Percentiles rank a stretch among this genome's conserved stretches.
Evolutionary conservation across 2,888 invertebrate species (phyloP).

Genomic region (Crossocerus cetratus): DNA sequence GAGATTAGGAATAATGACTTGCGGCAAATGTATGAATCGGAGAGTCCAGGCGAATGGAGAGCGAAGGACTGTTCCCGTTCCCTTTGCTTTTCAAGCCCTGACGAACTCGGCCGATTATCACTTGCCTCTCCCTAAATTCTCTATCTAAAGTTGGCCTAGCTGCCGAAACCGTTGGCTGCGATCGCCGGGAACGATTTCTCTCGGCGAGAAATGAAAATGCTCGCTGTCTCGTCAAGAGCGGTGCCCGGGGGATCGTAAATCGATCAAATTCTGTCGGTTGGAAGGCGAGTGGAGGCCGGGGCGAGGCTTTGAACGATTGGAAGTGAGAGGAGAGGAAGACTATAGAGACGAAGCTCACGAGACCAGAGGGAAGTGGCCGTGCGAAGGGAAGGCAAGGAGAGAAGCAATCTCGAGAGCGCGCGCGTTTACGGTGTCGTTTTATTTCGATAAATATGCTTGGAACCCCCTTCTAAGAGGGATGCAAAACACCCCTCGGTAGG

Average conservation of each 20-base stretch:
- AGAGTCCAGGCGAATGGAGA: no score
- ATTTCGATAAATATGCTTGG: slow-evolving; percentile 63
- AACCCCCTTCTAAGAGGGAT: slow-evolving; percentile 54
- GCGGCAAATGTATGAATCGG: no score
- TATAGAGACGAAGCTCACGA: slow-evolving; percentile 17
- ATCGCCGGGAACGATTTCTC: slow-evolving; percentile 32
- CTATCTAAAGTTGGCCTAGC: slow-evolving; percentile 9
- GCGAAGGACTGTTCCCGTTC: no score
- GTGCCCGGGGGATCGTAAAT: slow-evolving; percentile 41
- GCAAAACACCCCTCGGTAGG: slow-evolving; percentile 65
- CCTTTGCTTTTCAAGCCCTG: no score
- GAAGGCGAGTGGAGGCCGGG: slow-evolving; percentile 28
- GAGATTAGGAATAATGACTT: no score
- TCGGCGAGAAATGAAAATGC: slow-evolving; percentile 41
- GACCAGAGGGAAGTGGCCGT: slow-evolving; percentile 9
- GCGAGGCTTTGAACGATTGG: slow-evolving; percentile 10
- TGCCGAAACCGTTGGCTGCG: slow-evolving; percentile 21
- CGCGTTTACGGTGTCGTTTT: slow-evolving; percentile 60
- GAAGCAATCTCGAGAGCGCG: slow-evolving; percentile 42
- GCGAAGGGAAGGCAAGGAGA: slow-evolving; percentile 22
- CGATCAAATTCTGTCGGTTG: slow-evolving; percentile 58
- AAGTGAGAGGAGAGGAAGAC: background rate
- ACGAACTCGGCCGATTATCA: slow-evolving; percentile 5
- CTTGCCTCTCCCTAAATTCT: slow-evolving; percentile 28
- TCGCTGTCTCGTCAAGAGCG: slow-evolving; percentile 37